phyloP scores from a whole-genome alignment of 2,797 vertebrate genomes.

The Sebastes itinus region DNA sequence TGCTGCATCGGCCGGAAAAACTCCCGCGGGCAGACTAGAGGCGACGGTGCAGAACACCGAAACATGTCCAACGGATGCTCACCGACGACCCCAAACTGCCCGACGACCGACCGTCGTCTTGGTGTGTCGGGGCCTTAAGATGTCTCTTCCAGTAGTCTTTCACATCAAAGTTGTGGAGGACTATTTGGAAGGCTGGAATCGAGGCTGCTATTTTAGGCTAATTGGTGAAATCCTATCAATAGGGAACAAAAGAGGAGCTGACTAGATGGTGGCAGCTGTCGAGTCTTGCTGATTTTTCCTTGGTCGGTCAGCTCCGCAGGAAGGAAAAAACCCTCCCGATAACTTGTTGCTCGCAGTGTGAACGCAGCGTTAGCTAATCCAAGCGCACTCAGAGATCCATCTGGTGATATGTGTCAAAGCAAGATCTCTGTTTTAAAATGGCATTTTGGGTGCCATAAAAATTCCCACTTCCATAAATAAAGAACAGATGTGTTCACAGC shows the following conservation, averaged over 20 bases:
- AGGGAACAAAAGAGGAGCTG: not conserved
- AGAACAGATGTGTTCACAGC: slow-evolving; percentile 62
- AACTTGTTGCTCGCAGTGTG: slow-evolving; percentile 25
- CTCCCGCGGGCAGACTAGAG: too few species aligned
- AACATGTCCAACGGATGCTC: too few species aligned
- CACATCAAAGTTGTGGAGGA: not conserved
- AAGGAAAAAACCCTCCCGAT: not conserved
- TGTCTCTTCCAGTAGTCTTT: not conserved
- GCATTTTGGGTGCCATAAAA: slow-evolving; percentile 19
- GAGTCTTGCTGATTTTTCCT: not conserved
- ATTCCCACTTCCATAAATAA: slow-evolving; percentile 29
- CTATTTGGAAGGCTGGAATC: not conserved
- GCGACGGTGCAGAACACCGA: too few species aligned
- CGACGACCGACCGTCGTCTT: too few species aligned
- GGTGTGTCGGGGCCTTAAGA: not conserved
- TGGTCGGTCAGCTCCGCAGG: not conserved
- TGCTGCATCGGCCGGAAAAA: too few species aligned
- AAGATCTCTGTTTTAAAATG: slow-evolving; percentile 25
- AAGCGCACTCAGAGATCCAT: not conserved
- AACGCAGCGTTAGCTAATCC: slow-evolving; percentile 2
- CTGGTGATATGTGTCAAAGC: not conserved
- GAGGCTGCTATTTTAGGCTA: not conserved
- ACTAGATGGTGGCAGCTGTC: not conserved
- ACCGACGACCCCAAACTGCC: too few species aligned
- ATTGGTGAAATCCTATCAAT: not conserved